phyloP scores from a whole-genome alignment of 92 coral and sea anemone species.

The Heliopora coerulea region DNA sequence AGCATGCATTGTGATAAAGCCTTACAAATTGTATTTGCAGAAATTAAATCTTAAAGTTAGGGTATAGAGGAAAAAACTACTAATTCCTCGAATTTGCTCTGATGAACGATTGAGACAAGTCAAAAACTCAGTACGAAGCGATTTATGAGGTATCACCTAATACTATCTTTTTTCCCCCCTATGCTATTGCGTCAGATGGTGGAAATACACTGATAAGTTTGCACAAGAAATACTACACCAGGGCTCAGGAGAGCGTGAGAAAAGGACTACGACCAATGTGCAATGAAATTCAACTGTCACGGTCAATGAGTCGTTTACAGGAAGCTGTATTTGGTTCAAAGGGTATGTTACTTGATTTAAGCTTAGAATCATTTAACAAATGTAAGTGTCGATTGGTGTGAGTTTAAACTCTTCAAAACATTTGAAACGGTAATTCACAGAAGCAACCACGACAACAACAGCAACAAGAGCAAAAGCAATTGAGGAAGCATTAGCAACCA shows the following conservation, averaged over 20 bases:
- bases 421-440: too few relatives aligned
- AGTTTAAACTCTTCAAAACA: too few relatives aligned
- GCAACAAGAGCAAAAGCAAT: neutral
- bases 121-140: too few relatives aligned
- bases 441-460: neutral
- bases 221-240: slow-evolving; percentile 29
- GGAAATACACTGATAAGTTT: slow-evolving; percentile 14
- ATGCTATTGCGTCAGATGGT: neutral
- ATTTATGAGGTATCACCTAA: too few relatives aligned
- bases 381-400: too few relatives aligned
- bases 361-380: too few relatives aligned
- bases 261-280: slow-evolving; percentile 38
- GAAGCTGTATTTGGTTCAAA: slow-evolving; percentile 32
- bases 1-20: too few relatives aligned
- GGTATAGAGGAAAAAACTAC: too few relatives aligned
- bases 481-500: neutral
- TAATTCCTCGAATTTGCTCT: too few relatives aligned
- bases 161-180: neutral
- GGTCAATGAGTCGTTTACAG: slow-evolving; percentile 18
- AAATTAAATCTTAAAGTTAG: too few relatives aligned
- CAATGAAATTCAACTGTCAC: slow-evolving; percentile 33
- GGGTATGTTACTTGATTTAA: slow-evolving; percentile 1
- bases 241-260: slow-evolving; percentile 33
- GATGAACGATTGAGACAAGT: too few relatives aligned
- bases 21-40: too few relatives aligned